Evolutionary conservation across 1,140 invertebrate species (phyloP).

Genomic region (Anastrepha obliqua): DNA sequence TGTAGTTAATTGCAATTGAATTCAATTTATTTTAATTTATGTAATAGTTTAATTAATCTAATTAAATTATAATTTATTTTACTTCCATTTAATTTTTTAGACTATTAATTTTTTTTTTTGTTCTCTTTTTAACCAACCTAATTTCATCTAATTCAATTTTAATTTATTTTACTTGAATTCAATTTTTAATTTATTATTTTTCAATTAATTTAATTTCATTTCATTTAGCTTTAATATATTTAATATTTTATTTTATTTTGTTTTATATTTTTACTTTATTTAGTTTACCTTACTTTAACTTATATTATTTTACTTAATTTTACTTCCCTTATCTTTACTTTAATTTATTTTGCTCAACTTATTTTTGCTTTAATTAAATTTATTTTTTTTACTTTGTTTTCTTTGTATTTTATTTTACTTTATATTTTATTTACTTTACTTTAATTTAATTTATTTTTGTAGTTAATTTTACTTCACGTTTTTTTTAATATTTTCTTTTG

Average conservation of each 20-base stretch:
- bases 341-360: not conserved
- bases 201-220: not conserved
- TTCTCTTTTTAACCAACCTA: too few species aligned
- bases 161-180: too few species aligned
- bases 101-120: too few species aligned
- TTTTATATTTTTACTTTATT: slow-evolving; percentile 3
- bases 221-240: slow-evolving; percentile 14
- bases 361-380: not conserved
- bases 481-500: slow-evolving; percentile 4
- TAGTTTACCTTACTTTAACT: not conserved
- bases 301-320: not conserved
- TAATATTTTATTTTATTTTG: slow-evolving; percentile 34
- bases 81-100: too few species aligned
- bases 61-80: too few species aligned
- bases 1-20: too few species aligned
- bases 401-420: not conserved
- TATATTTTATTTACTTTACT: slow-evolving; percentile 11
- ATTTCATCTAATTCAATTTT: too few species aligned
- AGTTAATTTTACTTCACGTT: not conserved
- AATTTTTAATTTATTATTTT: not conserved
- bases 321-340: not conserved
- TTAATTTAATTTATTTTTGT: slow-evolving; percentile 13
- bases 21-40: too few species aligned
- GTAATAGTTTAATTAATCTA: too few species aligned
- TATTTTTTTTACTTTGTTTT: not conserved